Conservation (phyloP, 2,888 invertebrate genomes). For the Eupithecia vulgata region DNA sequence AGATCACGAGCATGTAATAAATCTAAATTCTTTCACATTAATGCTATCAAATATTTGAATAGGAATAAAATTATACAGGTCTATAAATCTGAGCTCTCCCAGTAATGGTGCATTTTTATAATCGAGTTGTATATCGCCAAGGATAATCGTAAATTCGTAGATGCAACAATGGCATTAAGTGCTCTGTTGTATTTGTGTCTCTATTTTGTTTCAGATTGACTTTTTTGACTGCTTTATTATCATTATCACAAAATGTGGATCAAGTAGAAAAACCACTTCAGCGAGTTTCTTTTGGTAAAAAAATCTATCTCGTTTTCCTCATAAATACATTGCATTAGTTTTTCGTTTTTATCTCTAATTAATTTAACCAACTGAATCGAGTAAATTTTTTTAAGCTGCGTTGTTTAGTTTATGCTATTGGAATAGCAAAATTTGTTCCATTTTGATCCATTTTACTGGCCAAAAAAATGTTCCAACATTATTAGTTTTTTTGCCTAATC, state of each 20-base stretch:
- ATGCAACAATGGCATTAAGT: conserved; percentile 66
- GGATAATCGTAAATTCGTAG: conserved; percentile 69
- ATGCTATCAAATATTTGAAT: conserved; percentile 42
- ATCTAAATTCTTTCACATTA: conserved; percentile 26
- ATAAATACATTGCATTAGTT: too few relatives aligned
- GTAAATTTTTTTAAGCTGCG: background rate
- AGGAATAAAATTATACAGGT: conserved; percentile 24
- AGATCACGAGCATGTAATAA: conserved; percentile 15
- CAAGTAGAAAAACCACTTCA: background rate
- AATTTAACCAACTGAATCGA: too few relatives aligned
- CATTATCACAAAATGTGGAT: background rate
- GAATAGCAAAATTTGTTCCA: background rate
- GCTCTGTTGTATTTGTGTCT: conserved; percentile 51
- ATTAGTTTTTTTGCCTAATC: background rate
- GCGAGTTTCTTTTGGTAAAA: background rate
- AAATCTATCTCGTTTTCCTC: background rate
- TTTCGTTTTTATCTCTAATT: background rate
- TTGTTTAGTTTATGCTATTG: background rate
- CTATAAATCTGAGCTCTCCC: conserved; percentile 61
- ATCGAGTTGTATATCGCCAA: conserved; percentile 59
- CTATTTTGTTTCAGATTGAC: conserved; percentile 63
- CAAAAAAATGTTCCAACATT: background rate
- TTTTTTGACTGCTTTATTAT: conserved; percentile 68
- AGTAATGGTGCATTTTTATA: conserved; percentile 68
- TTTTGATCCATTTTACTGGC: background rate